Conservation (phyloP, 1,140 invertebrate species). For the Neocloeon triangulifer region DNA sequence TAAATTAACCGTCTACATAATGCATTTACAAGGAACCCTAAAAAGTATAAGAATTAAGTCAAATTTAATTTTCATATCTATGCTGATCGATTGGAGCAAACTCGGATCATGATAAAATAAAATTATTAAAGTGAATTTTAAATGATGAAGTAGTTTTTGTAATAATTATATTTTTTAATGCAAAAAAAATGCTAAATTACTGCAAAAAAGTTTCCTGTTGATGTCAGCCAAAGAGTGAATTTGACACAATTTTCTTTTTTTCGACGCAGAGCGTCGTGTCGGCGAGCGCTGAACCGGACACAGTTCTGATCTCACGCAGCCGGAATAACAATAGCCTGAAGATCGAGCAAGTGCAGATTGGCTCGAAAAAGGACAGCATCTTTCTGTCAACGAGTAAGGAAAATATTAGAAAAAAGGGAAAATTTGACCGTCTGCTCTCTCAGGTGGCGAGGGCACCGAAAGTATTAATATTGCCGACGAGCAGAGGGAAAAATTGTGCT, state of each 20-base stretch:
- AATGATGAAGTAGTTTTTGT: too few species aligned
- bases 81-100: too few species aligned
- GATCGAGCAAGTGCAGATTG: constrained; percentile 13
- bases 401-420: constrained; percentile 25
- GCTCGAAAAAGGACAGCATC: constrained; percentile 1
- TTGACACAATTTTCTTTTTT: constrained; percentile 9
- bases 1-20: too few species aligned
- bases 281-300: constrained; percentile 47
- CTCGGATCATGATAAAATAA: not conserved
- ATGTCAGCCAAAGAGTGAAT: too few species aligned
- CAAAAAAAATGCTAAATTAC: too few species aligned
- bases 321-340: constrained; percentile 18
- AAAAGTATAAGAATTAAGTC: too few species aligned
- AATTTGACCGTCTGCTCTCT: constrained; percentile 25
- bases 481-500: constrained; percentile 4
- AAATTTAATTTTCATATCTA: too few species aligned
- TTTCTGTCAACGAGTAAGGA: constrained; percentile 8
- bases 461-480: not conserved
- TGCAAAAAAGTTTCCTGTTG: too few species aligned
- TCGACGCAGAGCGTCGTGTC: constrained; percentile 48
- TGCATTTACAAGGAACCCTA: too few species aligned
- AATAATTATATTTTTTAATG: too few species aligned
- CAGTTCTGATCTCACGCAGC: constrained; percentile 29
- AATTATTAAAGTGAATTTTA: too few species aligned
- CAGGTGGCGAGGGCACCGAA: constrained; percentile 8